Evolutionary conservation across 2,797 vertebrate genomes (phyloP), one percentile per base, ranked within the genome.

Genomic region (Nothura maculosa): DNA sequence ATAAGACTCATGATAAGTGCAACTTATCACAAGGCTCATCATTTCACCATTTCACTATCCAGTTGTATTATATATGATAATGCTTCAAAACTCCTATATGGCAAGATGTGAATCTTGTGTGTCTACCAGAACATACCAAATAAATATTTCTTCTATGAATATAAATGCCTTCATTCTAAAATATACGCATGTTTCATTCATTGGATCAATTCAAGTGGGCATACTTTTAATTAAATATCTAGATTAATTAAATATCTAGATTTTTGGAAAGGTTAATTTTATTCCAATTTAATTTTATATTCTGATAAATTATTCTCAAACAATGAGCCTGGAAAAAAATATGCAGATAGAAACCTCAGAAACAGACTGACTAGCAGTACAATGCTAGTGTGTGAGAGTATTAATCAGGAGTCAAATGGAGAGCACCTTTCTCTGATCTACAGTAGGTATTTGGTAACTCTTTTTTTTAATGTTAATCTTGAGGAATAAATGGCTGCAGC

Each of bases 11-110:
- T 64, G 42, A 22, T 42, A 47, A 28, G 34, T 69, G n/a, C 38
- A 58, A 20, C 13, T 76, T 80, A 73, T 69, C 40, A 42, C 55
- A 79, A 45, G 74, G 25, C 21, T 40, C 38, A 45, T n/a, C 8
- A 36, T 62, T 86, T 83, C 87, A 63, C 54, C 8, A 36, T 62
- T 86, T 83, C 87, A 63, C 54, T 67, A 32, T 74, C 22, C 57
- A 87, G 15, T 73, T 93, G 22, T 70, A 58, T 62, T 87, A 55
- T 60, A 77, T 7, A 8, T 70, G 21, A 52, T 77, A 82, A 48
- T 74, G 48, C 34, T 91, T 92, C 82, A 85, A 77, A 67, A 36
- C 30, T 54, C n/a, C 34, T 85, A 30, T 57, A 96, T 95, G 70
- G 90, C 16, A 84, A 78, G 57, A 85, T 74, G 55, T 93, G 67